Evolutionary conservation across 30 jellyfish, hydroid and myxozoan species (phyloP), one percentile per base, ranked within the genome.

Genomic region (Turritopsis rubra): DNA sequence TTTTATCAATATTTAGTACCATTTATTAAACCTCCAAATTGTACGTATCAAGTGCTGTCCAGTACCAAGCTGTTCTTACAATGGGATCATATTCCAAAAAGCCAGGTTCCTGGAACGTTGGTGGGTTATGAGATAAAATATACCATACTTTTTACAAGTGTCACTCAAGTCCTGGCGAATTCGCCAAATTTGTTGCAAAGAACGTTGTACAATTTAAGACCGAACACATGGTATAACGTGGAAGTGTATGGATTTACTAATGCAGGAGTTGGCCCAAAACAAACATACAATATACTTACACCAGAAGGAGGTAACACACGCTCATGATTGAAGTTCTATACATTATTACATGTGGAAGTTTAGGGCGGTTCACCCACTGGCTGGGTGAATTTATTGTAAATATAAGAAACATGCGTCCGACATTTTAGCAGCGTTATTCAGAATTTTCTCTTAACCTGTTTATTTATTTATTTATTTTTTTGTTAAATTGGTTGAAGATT

Each of bases 251-350:
- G 85, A 28, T 78, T 25, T 29, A 29, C 85, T 16, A 52, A 20
- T 78, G 85, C 30, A 21, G 85, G 85, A 20, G 22, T 21, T 78
- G 85, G 85, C 0, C 85, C 85, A 1, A 29, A 21, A 41, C 5
- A 41, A 41, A 41, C 60, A 41, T 41, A 41, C 13, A 41, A 41
- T 13, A 41, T 41, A 5, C 60, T 3, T 3, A 41, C 60, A 41
- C 60, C 60, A 41, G 60, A 41, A 41, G 60, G 60, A 41, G 60
- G 60, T 41, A 41, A 3, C 9, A 41, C 60, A n/a, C n/a, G n/a
- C n/a, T n/a, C n/a, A n/a, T n/a, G n/a, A n/a, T n/a, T n/a, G n/a
- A n/a, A n/a, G n/a, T n/a, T n/a, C n/a, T n/a, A n/a, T n/a, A n/a
- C n/a, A n/a, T n/a, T n/a, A n/a, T n/a, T n/a, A n/a, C n/a, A n/a